A percentile compares a stretch with the other conserved stretches of the same genome.
Conservation (phyloP, 2,113 vertebrate genomes). For the Lagenorhynchus albirostris region DNA sequence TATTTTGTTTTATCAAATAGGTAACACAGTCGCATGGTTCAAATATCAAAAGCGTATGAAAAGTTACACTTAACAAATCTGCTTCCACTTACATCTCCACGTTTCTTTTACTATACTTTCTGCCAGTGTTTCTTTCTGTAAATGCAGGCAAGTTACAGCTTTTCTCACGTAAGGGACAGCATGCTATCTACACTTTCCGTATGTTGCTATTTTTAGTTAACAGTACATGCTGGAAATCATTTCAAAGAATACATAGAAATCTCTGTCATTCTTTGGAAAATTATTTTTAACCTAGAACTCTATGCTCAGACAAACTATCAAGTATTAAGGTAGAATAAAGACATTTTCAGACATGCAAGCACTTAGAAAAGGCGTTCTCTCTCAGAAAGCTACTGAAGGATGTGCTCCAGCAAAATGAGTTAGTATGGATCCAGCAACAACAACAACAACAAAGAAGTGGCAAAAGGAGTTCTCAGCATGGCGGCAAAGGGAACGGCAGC, state of each 20-base stretch:
- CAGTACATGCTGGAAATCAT: neutral
- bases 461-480: neutral
- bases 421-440: accelerated
- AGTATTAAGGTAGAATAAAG: neutral
- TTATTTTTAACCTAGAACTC: neutral
- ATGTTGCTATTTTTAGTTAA: neutral
- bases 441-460: accelerated
- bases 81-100: neutral
- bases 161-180: neutral
- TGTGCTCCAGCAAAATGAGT: neutral
- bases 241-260: neutral
- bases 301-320: neutral
- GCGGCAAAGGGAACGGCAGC: too few relatives aligned
- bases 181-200: accelerated
- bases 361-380: neutral
- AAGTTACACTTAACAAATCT: accelerated
- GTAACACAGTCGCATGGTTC: neutral
- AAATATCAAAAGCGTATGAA: neutral
- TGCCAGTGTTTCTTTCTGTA: neutral
- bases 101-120: accelerated
- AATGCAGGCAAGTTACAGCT: neutral
- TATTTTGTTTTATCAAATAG: neutral
- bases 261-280: neutral
- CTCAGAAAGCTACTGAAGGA: neutral
- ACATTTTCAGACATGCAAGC: neutral